Conservation (phyloP, 2,113 vertebrate genomes). For the Sceloporus tristichus region DNA sequence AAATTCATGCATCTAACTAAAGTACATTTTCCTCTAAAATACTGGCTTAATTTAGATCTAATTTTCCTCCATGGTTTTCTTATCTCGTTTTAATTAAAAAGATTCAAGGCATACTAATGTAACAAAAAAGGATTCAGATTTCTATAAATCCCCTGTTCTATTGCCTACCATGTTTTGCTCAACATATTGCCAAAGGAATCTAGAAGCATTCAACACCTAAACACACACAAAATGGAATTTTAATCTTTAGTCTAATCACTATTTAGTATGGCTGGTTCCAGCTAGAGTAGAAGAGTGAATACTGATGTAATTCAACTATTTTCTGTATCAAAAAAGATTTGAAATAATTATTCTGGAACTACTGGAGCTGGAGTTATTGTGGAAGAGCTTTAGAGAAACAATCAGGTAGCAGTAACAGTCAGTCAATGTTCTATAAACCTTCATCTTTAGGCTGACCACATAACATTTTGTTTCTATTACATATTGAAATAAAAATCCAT, state of each 20-base stretch:
- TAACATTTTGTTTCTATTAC: background rate
- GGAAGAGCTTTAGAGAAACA: background rate
- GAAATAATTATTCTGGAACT: conserved; percentile 5
- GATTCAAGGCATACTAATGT: conserved; percentile 62
- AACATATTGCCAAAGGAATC: conserved; percentile 60
- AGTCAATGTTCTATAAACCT: background rate
- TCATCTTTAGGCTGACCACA: too few relatives aligned
- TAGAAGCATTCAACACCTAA: conserved; percentile 65
- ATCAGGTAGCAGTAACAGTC: background rate
- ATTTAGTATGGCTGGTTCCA: conserved; percentile 65
- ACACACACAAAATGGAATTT: conserved; percentile 69
- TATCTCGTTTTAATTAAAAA: conserved; percentile 35
- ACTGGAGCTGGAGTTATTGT: background rate
- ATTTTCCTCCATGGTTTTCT: conserved; percentile 52
- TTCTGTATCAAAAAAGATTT: conserved; percentile 22
- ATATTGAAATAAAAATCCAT: background rate
- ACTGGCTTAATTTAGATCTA: conserved; percentile 34
- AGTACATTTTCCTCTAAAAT: background rate
- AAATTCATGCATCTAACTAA: background rate
- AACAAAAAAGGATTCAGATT: conserved; percentile 72
- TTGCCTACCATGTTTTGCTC: conserved; percentile 63
- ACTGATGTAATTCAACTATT: conserved; percentile 53
- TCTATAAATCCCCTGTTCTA: conserved; percentile 68
- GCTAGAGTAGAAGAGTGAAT: conserved; percentile 32
- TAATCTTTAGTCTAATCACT: conserved; percentile 78